phyloP scores from a whole-genome alignment of 2,797 vertebrate species.

The Characodon lateralis region DNA sequence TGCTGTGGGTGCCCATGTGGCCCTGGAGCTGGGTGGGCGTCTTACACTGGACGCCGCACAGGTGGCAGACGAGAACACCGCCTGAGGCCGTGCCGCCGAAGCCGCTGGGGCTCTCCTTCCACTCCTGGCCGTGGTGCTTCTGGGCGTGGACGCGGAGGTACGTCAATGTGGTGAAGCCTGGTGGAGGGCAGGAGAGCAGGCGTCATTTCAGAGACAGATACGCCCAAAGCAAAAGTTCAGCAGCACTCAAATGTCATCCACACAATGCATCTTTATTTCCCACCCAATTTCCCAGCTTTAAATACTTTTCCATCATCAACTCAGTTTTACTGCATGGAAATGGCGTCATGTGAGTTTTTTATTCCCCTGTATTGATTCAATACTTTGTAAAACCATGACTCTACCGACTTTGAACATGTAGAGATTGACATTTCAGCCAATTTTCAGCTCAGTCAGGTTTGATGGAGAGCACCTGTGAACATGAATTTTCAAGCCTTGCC shows the following conservation, averaged over 20 bases:
- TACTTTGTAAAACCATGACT: too few relatives aligned
- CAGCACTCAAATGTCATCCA: neutral
- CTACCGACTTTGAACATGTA: too few relatives aligned
- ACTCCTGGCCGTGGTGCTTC: slow-evolving; percentile 93
- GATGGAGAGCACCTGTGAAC: too few relatives aligned
- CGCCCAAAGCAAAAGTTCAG: neutral
- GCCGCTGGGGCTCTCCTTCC: slow-evolving; percentile 88
- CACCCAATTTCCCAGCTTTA: too few relatives aligned
- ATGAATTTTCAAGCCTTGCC: too few relatives aligned
- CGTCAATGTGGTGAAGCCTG: slow-evolving; percentile 93
- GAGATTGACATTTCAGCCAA: too few relatives aligned
- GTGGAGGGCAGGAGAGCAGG: slow-evolving; percentile 1
- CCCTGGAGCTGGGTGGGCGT: slow-evolving; percentile 93
- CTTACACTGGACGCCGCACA: slow-evolving; percentile 93
- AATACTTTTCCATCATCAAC: too few relatives aligned
- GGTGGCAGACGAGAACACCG: slow-evolving; percentile 86
- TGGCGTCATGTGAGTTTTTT: too few relatives aligned
- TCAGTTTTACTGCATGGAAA: too few relatives aligned
- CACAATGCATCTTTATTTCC: too few relatives aligned
- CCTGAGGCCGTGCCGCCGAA: slow-evolving; percentile 80
- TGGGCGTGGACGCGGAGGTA: slow-evolving; percentile 93
- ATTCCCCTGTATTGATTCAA: too few relatives aligned
- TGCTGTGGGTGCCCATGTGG: slow-evolving; percentile 89
- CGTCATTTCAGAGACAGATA: neutral
- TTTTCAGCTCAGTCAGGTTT: too few relatives aligned